Conservation (phyloP, 2,888 invertebrate species). For the Tiliacea citrago region DNA sequence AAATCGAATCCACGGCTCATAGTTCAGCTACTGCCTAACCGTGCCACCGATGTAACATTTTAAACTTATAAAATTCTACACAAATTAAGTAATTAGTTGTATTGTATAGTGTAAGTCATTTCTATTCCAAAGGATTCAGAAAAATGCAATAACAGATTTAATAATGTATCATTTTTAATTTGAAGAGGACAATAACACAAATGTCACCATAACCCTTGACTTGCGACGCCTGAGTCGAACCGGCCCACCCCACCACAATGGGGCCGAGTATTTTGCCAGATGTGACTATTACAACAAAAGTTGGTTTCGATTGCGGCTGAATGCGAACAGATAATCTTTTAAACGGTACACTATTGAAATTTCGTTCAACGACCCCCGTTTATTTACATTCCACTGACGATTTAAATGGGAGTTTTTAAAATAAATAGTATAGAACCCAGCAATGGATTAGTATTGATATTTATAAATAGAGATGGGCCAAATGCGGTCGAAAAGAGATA, state of each 20-base stretch:
- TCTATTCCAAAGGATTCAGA: constrained; percentile 11
- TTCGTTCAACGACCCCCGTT: constrained; percentile 68
- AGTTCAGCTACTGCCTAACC: too few species aligned
- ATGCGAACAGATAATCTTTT: constrained; percentile 84
- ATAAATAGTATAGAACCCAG: constrained; percentile 34
- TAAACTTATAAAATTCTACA: background rate
- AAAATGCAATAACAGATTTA: constrained; percentile 53
- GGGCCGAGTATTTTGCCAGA: constrained; percentile 82
- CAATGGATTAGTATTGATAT: constrained; percentile 55
- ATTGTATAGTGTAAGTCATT: background rate
- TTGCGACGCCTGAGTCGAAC: constrained; percentile 52
- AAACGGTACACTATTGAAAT: constrained; percentile 75
- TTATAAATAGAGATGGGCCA: constrained; percentile 64
- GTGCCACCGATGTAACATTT: too few species aligned
- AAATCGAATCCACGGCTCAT: too few species aligned
- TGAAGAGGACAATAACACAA: constrained; percentile 61
- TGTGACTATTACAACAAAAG: constrained; percentile 86
- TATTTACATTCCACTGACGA: constrained; percentile 58
- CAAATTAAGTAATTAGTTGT: background rate
- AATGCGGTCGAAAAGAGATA: constrained; percentile 75
- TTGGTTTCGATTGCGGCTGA: constrained; percentile 87
- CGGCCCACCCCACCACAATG: constrained; percentile 46
- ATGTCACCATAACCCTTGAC: constrained; percentile 69
- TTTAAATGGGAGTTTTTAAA: constrained; percentile 20
- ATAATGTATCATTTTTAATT: constrained; percentile 64